Conservation (phyloP, 2,797 vertebrate genomes). For the Erpetoichthys calabaricus region DNA sequence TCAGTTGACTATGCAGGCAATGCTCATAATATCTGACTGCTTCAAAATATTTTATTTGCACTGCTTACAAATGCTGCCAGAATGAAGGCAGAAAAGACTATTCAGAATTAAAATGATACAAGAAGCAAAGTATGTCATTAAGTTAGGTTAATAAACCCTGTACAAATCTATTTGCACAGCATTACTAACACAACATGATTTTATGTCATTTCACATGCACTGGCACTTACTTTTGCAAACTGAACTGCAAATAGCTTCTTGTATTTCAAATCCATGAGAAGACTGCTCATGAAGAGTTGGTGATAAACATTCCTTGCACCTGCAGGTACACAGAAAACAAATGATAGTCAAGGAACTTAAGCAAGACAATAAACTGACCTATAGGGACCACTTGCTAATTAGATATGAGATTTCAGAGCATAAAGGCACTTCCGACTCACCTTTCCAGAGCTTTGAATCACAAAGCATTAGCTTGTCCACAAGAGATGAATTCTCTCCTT, state of each 20-base stretch:
- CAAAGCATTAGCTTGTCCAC: conserved; percentile 85
- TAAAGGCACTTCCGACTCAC: conserved; percentile 30
- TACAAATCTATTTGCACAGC: too few species aligned
- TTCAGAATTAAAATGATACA: too few species aligned
- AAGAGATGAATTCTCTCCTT: conserved; percentile 76
- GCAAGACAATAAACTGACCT: background rate
- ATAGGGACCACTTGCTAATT: background rate
- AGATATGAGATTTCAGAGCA: background rate
- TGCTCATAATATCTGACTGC: too few species aligned
- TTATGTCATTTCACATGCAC: too few species aligned
- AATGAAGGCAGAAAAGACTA: too few species aligned
- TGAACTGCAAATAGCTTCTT: conserved; percentile 88
- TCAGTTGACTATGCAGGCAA: too few species aligned
- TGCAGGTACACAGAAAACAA: conserved; percentile 27
- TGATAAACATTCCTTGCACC: conserved; percentile 89
- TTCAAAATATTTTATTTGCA: too few species aligned
- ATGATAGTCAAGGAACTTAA: conserved; percentile 1
- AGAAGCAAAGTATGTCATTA: too few species aligned
- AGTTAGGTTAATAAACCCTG: too few species aligned
- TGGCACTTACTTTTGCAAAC: conserved; percentile 77
- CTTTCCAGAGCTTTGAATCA: conserved; percentile 96
- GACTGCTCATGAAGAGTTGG: conserved; percentile 91
- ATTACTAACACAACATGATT: too few species aligned
- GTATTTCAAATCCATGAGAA: conserved; percentile 92
- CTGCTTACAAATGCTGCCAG: too few species aligned